Evolutionary conservation across 2,113 vertebrate genomes (phyloP), one percentile per base, ranked within the genome.

Genomic region (Carettochelys insculpta): DNA sequence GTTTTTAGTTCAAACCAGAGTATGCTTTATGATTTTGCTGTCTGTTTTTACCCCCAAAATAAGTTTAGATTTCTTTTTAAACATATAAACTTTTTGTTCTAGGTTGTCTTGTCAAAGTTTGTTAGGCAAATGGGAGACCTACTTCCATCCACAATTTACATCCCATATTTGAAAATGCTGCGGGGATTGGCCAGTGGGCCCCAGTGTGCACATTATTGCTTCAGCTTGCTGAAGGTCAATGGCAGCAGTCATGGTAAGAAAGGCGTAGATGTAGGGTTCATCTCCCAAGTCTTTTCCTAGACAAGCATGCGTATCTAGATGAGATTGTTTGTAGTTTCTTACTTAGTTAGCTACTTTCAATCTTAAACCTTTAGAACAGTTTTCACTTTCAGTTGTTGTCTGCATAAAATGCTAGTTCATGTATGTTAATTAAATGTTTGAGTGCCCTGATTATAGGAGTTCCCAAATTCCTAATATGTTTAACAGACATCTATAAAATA

Each of bases 101-200:
- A 99, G 99, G 99, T 99, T 95, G 99, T 99, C 93, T 97, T 99
- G 93, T 99, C 99, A 51, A 99, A 99, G 96, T 99, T 99, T 98
- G 99, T 99, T 90, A 98, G 99, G 96, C 99, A 99, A 97, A 99
- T 99, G 99, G 99, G 99, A 87, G 99, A 99, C 94, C 98, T 99
- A 45, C 97, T 99, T 94, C 99, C 99, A 54, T 98, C 98, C 84
- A 99, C 98, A 24, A 98, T 99, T 91, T 99, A 99, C 91, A 98
- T 99, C 86, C 98, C 99, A 51, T 99, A 99, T 90, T 97, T 99
- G 87, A 98, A 98, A 91, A 99, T 99, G 99, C 97, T 99, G 16
- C 98, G 97, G 92, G 99, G 99, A 58, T 97, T 99, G 85, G 98
- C 99, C 88, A 99, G 96, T 53, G 99, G 99, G 4, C 98, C 99